Base-by-base conservation (phyloP, 2,113 vertebrate species). In the Setophaga petechia region DNA sequence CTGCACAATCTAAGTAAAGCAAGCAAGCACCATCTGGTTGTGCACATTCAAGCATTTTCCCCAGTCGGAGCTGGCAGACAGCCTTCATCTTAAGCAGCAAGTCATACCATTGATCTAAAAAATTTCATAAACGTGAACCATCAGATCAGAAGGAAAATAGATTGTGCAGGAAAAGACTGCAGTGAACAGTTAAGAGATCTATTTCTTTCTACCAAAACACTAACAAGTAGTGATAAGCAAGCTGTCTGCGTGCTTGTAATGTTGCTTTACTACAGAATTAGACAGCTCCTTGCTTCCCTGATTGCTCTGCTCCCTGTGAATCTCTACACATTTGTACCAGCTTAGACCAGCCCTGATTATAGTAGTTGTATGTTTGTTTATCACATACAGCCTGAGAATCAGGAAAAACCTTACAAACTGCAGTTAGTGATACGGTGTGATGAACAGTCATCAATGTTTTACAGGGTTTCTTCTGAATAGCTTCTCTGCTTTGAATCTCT, bases 1-100 rank as follows among this genome's bases (percentile, higher is more conserved):
- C 37, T 84, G 23, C 2, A 5, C 13, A 69, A 49, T 41, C 16
- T 61, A 69, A 66, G 47, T 41, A 58, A 58, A 78, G 51, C 31
- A n/a, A 86, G 37, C n/a, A 81, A 87, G 43, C 55, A 63, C 27
- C 39, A n/a, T 59, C 51, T 33, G 4, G 3, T 33, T 77, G 20
- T 17, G 25, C 0, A 0, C 0, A 0, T 71, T 82, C 37, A 61
- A 65, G 27, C 14, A 57, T 30, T 79, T 95, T 25, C 28, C 46
- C 43, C 89, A 52, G 55, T 41, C 5, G 0, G 47, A 66, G 13
- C 37, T 92, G 79, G 39, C 67, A 90, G 33, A 57, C 1, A 27
- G 27, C 39, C 47, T 52, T 47, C 30, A 39, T 83, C 66, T 93
- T 47, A 55, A 77, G 62, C 44, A 79, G 63, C 57, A 80, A 86